Percentiles rank a stretch among this genome's conserved stretches.
Evolutionary conservation across 2,888 invertebrate species (phyloP).

Genomic region (Ichneumon xanthorius): DNA sequence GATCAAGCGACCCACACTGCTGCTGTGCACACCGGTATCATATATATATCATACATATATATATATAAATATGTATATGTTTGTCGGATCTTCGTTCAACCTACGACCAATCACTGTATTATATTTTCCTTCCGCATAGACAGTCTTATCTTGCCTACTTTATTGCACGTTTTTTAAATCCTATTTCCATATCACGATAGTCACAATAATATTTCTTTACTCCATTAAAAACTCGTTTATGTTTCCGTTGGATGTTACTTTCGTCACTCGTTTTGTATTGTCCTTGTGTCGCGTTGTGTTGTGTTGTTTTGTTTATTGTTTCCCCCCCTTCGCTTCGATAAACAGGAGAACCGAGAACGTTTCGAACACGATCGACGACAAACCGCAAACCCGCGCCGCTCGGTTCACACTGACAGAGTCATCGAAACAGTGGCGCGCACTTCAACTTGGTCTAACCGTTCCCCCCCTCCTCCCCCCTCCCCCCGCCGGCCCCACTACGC

Average conservation of each 20-base stretch:
- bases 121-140: not conserved
- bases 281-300: not conserved
- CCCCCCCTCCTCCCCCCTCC: not conserved
- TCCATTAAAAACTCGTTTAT: not conserved
- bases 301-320: slow-evolving; percentile 3
- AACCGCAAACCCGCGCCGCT: slow-evolving; percentile 66
- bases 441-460: slow-evolving; percentile 60
- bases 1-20: slow-evolving; percentile 51
- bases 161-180: slow-evolving; percentile 45
- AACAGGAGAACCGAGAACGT: slow-evolving; percentile 32
- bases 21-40: slow-evolving; percentile 14
- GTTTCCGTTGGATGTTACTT: not conserved
- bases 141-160: no score
- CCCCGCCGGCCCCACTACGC: not conserved
- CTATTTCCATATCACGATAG: slow-evolving; percentile 26
- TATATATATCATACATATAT: not conserved
- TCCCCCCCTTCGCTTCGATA: slow-evolving; percentile 1
- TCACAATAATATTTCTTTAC: not conserved
- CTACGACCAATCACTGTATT: not conserved
- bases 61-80: not conserved
- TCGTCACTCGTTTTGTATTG: not conserved
- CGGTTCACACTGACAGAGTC: slow-evolving; percentile 69
- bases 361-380: slow-evolving; percentile 53
- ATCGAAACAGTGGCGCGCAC: slow-evolving; percentile 68
- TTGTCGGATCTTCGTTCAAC: not conserved